Conservation (phyloP, 1,140 invertebrate species). For the Drosophila hydei region DNA sequence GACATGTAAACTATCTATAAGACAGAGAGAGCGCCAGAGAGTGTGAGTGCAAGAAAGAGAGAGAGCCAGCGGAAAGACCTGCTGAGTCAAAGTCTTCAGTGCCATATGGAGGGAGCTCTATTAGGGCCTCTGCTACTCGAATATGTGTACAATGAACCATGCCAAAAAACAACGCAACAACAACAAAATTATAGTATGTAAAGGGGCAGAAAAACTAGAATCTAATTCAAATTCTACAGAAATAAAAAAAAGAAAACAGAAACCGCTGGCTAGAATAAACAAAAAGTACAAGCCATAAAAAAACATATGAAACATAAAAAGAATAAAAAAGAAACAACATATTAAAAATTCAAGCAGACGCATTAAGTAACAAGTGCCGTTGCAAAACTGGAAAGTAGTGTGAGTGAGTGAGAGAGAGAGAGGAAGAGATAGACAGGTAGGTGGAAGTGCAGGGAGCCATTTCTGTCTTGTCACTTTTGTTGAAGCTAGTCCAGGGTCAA, state of each 20-base stretch:
- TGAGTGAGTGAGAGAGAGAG: background rate
- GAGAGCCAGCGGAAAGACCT: slow-evolving; percentile 8
- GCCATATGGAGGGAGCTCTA: slow-evolving; percentile 45
- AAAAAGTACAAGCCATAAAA: slow-evolving; percentile 54
- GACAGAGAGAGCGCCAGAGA: slow-evolving; percentile 18
- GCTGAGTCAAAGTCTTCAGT: slow-evolving; percentile 45
- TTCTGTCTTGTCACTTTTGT: slow-evolving; percentile 40
- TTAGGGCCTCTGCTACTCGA: slow-evolving; percentile 23
- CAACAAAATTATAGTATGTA: slow-evolving; percentile 39
- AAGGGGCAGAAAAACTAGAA: slow-evolving; percentile 57
- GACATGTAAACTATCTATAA: slow-evolving; percentile 41
- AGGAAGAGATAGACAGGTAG: background rate
- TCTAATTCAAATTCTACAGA: slow-evolving; percentile 69
- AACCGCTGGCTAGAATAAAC: slow-evolving; percentile 54
- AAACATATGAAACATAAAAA: slow-evolving; percentile 39
- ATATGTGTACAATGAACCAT: slow-evolving; percentile 78
- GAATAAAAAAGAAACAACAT: slow-evolving; percentile 59
- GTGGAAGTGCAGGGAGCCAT: slow-evolving; percentile 3
- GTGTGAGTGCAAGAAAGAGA: slow-evolving; percentile 34
- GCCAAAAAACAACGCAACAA: slow-evolving; percentile 29
- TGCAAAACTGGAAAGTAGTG: slow-evolving; percentile 14
- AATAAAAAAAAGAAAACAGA: slow-evolving; percentile 27
- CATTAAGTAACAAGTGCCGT: slow-evolving; percentile 78
- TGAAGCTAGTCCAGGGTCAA: slow-evolving; percentile 40
- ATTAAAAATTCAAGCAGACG: slow-evolving; percentile 47